Percentiles rank a stretch among this genome's conserved stretches.
Evolutionary conservation across 2,888 invertebrate species (phyloP).

Genomic region (Drosophila mettleri): DNA sequence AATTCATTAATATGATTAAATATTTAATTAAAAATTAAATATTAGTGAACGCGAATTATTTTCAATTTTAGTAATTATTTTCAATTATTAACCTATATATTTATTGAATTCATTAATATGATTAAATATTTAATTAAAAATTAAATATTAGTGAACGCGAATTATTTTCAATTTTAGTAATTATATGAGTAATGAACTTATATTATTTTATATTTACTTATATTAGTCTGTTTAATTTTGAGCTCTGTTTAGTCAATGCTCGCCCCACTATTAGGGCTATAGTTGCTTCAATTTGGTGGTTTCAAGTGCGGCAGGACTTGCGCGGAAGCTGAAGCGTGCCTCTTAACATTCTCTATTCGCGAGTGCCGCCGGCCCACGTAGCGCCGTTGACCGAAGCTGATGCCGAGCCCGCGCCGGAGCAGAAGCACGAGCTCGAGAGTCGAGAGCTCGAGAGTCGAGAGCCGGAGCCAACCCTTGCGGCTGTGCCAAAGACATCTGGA

Average conservation of each 20-base stretch:
- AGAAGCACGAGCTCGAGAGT: background rate
- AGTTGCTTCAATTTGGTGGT: constrained; percentile 14
- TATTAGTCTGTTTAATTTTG: too few relatives aligned
- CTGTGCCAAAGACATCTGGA: constrained; percentile 39
- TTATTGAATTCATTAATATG: background rate
- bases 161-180: background rate
- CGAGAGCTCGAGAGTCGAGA: too few relatives aligned
- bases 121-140: background rate
- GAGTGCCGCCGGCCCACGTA: constrained; percentile 8
- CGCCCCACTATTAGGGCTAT: constrained; percentile 24
- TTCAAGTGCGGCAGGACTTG: constrained; percentile 61
- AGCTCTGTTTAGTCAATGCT: background rate
- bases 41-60: too few relatives aligned
- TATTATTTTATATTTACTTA: too few relatives aligned
- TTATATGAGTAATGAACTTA: too few relatives aligned
- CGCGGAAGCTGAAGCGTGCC: constrained; percentile 68
- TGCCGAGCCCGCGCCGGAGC: constrained; percentile 1
- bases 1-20: too few relatives aligned
- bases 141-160: too few relatives aligned
- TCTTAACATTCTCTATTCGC: constrained; percentile 1
- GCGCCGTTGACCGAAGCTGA: background rate
- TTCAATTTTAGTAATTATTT: too few relatives aligned
- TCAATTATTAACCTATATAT: too few relatives aligned
- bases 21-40: too few relatives aligned
- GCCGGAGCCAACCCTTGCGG: constrained; percentile 55